phyloP scores from a whole-genome alignment of 2,888 invertebrate genomes.

The Liposcelis brunnea region DNA sequence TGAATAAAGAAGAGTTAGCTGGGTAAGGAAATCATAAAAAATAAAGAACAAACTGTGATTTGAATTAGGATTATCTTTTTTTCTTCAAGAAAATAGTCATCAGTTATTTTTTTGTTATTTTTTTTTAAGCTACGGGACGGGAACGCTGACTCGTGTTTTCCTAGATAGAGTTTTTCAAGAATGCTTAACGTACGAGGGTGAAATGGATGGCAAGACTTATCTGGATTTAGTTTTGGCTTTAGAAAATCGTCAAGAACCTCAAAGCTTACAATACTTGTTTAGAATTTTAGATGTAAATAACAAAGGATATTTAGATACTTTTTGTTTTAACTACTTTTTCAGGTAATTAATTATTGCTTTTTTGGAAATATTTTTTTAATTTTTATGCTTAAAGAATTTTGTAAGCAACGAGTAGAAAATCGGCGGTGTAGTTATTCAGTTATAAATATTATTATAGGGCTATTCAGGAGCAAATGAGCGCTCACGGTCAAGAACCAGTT shows the following conservation, averaged over 20 bases:
- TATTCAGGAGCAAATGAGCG: constrained; percentile 77
- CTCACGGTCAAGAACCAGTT: constrained; percentile 76
- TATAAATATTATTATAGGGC: too few relatives aligned
- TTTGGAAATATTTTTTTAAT: neutral
- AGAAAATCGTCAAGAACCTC: constrained; percentile 81
- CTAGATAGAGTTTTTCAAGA: constrained; percentile 88
- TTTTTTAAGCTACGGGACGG: constrained; percentile 59
- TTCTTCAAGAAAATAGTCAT: too few relatives aligned
- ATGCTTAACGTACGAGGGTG: constrained; percentile 83
- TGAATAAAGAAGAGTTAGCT: constrained; percentile 75
- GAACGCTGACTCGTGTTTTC: constrained; percentile 79
- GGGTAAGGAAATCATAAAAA: constrained; percentile 46
- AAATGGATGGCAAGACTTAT: constrained; percentile 96
- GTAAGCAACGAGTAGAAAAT: too few relatives aligned
- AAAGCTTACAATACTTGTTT: constrained; percentile 81
- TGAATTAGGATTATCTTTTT: too few relatives aligned
- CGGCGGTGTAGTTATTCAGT: too few relatives aligned
- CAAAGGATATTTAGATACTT: constrained; percentile 72
- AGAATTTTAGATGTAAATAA: constrained; percentile 78
- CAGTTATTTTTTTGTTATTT: constrained; percentile 1
- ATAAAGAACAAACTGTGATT: too few relatives aligned
- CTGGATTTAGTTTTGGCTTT: constrained; percentile 84
- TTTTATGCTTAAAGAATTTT: too few relatives aligned
- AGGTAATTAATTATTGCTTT: too few relatives aligned
- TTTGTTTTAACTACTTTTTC: constrained; percentile 84